These are phyloP conservation scores for Rissa tridactyla DNA, from an alignment of 2,113 vertebrate genomes.

Conservation along the genomic window DNA sequence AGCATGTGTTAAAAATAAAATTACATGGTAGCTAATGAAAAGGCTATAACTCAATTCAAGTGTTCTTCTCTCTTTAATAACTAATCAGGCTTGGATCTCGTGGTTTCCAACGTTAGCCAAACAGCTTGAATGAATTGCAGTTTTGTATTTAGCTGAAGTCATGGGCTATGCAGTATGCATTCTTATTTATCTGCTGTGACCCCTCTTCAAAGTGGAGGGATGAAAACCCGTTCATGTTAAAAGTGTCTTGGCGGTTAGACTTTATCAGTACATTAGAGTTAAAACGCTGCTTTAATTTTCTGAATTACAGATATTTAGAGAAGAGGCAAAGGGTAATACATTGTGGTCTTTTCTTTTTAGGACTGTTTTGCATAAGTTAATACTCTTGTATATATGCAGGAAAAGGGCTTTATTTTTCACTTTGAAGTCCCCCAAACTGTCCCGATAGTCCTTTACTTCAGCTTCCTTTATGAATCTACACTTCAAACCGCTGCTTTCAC, in stretches of 20 bases:
- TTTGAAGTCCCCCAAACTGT: not conserved
- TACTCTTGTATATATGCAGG: not conserved
- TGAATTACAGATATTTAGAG: not conserved
- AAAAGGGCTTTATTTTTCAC: not conserved
- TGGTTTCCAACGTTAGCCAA: not conserved
- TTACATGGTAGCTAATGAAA: not conserved
- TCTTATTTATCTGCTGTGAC: not conserved
- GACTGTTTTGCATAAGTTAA: not conserved
- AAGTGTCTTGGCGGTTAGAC: not conserved
- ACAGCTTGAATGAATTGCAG: constrained; percentile 10
- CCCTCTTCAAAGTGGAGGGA: not conserved
- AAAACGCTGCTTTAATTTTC: not conserved
- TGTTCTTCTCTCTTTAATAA: not conserved
- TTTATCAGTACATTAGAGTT: not conserved
- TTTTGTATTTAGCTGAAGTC: not conserved
- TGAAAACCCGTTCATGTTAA: not conserved
- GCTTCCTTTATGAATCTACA: not conserved
- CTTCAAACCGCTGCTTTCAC: not conserved
- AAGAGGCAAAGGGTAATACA: not conserved
- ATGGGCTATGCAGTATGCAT: not conserved
- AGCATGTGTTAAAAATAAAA: constrained; percentile 45
- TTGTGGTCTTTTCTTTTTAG: not conserved
- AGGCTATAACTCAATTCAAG: not conserved
- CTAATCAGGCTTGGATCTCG: not conserved
- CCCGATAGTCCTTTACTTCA: not conserved